These are phyloP conservation scores for Euthynnus affinis DNA, from an alignment of 2,797 vertebrate species.

Conservation along the genomic window DNA sequence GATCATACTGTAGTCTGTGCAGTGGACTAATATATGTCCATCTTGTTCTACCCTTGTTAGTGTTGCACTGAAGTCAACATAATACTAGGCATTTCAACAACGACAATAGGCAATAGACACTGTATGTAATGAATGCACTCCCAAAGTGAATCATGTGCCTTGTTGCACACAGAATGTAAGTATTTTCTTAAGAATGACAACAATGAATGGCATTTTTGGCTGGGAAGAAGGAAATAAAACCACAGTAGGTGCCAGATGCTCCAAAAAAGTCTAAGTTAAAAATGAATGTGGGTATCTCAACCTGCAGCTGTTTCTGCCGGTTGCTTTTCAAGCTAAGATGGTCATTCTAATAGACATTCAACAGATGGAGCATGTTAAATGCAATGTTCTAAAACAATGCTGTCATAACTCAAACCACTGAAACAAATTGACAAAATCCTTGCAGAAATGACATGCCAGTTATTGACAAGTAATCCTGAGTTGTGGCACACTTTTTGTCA, in stretches of 20 bases:
- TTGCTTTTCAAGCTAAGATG: background rate
- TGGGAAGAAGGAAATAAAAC: background rate
- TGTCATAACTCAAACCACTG: background rate
- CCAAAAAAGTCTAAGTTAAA: background rate
- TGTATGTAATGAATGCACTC: constrained; percentile 4
- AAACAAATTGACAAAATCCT: background rate
- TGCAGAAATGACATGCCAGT: background rate
- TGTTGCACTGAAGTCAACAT: constrained; percentile 1
- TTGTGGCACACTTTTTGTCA: background rate
- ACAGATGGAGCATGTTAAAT: background rate
- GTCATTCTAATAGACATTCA: background rate
- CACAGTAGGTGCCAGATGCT: background rate
- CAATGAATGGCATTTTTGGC: background rate
- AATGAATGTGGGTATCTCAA: background rate
- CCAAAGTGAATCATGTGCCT: background rate
- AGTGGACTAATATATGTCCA: background rate
- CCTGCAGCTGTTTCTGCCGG: background rate
- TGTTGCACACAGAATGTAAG: constrained; percentile 19
- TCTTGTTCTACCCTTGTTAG: constrained; percentile 11
- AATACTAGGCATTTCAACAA: constrained; percentile 1
- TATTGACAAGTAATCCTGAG: background rate
- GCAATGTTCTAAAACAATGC: background rate
- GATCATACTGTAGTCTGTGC: background rate
- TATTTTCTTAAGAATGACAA: constrained; percentile 2
- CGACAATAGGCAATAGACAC: background rate